phyloP scores from a whole-genome alignment of 2,797 vertebrate species.

The Etheostoma nigrum region DNA sequence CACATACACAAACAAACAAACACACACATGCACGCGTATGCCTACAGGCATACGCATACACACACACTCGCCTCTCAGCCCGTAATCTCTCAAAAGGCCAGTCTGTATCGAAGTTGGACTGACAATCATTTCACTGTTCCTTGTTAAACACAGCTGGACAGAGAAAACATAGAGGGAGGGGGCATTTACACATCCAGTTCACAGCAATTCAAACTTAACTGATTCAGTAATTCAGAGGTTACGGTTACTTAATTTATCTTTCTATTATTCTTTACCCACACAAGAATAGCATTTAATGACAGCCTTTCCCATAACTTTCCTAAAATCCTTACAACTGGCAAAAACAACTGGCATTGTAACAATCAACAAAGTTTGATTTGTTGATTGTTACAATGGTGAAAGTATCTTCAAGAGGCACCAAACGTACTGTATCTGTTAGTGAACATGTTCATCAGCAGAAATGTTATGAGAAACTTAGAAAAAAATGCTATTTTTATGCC shows the following conservation, averaged over 20 bases:
- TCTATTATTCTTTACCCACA: conserved; percentile 5
- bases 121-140: conserved; percentile 85
- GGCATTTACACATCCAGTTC: conserved; percentile 66
- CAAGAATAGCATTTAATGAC: not conserved
- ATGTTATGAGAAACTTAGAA: not conserved
- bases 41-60: conserved; percentile 36
- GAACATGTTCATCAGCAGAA: not conserved
- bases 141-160: conserved; percentile 83
- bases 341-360: too few relatives aligned
- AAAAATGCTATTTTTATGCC: not conserved
- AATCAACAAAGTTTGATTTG: not conserved
- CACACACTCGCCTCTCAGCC: conserved; percentile 53
- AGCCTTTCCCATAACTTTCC: not conserved
- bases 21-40: not conserved
- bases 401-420: conserved; percentile 2
- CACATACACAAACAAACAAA: conserved; percentile 30
- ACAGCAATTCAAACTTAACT: conserved; percentile 52
- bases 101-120: conserved; percentile 79
- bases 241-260: conserved; percentile 39
- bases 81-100: conserved; percentile 81
- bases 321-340: not conserved
- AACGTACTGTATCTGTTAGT: not conserved
- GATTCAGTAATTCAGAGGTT: conserved; percentile 36
- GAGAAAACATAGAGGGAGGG: conserved; percentile 70
- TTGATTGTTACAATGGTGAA: not conserved